Percentiles rank a stretch among this genome's conserved stretches.
Evolutionary conservation across 1,140 invertebrate species (phyloP).

Genomic region (Drosophila ficusphila): DNA sequence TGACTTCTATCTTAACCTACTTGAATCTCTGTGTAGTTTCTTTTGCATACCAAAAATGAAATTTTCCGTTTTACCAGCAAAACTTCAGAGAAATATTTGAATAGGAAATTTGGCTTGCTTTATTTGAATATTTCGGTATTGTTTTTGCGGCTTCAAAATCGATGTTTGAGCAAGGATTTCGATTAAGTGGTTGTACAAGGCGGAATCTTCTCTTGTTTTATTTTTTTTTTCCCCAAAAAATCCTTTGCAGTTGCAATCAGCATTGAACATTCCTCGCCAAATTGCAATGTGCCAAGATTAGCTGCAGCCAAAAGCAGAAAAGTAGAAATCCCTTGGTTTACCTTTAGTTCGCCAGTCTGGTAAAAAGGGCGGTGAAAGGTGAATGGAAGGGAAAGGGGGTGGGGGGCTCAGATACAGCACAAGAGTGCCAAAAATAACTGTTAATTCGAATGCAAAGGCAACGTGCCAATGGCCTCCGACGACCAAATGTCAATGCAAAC

Average conservation of each 20-base stretch:
- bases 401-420: background rate
- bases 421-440: slow-evolving; percentile 75
- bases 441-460: slow-evolving; percentile 78
- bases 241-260: slow-evolving; percentile 38
- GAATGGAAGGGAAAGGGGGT: slow-evolving; percentile 1
- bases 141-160: slow-evolving; percentile 10
- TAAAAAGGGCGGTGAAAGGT: background rate
- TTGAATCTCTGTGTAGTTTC: background rate
- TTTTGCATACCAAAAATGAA: background rate
- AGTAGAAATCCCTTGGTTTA: background rate
- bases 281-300: slow-evolving; percentile 71
- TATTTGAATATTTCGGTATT: background rate
- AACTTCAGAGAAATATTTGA: background rate
- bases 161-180: background rate
- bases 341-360: slow-evolving; percentile 18
- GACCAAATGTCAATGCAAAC: slow-evolving; percentile 76
- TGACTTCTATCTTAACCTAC: background rate
- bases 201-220: background rate
- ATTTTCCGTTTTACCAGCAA: background rate
- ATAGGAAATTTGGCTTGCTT: background rate
- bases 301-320: slow-evolving; percentile 21
- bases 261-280: slow-evolving; percentile 43
- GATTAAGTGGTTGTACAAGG: background rate
- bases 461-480: slow-evolving; percentile 70
- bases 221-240: slow-evolving; percentile 1